Conservation (phyloP, 2,888 invertebrate species). For the Neoscelio sp. region DNA sequence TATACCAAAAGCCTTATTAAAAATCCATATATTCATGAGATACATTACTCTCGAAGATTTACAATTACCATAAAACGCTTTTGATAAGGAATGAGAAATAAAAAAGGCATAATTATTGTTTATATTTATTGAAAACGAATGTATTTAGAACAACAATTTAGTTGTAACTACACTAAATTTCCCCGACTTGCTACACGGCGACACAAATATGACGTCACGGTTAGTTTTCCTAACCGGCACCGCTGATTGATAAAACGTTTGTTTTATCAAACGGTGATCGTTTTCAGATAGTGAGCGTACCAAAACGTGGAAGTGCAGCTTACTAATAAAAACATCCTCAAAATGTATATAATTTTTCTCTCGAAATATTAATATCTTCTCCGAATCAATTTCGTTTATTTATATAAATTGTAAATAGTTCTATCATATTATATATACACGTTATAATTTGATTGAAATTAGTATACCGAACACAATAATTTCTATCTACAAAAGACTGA, state of each 20-base stretch:
- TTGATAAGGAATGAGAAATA: neutral
- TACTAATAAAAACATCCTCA: too few species aligned
- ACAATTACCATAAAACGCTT: neutral
- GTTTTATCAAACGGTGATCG: too few species aligned
- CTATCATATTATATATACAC: constrained; percentile 10
- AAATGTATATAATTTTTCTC: neutral
- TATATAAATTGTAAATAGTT: constrained; percentile 3
- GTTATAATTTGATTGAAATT: neutral
- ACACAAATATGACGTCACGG: too few species aligned
- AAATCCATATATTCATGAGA: too few species aligned
- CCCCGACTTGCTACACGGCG: too few species aligned
- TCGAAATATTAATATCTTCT: neutral
- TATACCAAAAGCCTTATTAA: too few species aligned
- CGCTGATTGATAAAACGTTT: too few species aligned
- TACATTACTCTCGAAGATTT: too few species aligned
- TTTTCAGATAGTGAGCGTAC: too few species aligned
- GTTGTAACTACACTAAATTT: neutral
- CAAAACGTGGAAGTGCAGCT: too few species aligned
- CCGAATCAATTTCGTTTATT: constrained; percentile 4
- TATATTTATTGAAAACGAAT: constrained; percentile 21
- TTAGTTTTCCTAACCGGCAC: too few species aligned
- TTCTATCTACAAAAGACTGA: too few species aligned
- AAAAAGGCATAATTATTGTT: neutral
- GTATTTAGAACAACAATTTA: neutral
- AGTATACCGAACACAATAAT: constrained; percentile 8